Percentiles rank a stretch among this genome's conserved stretches.
phyloP scores from a whole-genome alignment of 2,888 invertebrate species.

The Fragum fragum region DNA sequence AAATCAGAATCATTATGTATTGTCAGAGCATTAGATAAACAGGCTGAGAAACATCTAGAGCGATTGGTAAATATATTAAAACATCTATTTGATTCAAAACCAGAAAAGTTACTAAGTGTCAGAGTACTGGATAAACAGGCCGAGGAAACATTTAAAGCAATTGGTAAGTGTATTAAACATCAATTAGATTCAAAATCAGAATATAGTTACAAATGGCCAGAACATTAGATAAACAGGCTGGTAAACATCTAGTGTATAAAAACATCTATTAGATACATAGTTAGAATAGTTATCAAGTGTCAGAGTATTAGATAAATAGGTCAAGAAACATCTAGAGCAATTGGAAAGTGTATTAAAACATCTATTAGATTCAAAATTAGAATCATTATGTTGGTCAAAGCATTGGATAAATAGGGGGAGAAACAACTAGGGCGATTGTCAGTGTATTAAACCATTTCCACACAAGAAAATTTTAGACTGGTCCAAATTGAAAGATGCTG shows the following conservation, averaged over 20 bases:
- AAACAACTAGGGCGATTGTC: constrained; percentile 30
- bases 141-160: constrained; percentile 27
- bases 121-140: constrained; percentile 33
- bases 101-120: constrained; percentile 28
- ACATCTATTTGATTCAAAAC: constrained; percentile 36
- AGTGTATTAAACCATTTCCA: too few relatives aligned
- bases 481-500: too few relatives aligned
- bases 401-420: constrained; percentile 39
- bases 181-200: constrained; percentile 38
- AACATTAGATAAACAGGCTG: constrained; percentile 30
- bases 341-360: constrained; percentile 28
- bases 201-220: constrained; percentile 23
- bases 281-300: constrained; percentile 30
- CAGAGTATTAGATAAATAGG: constrained; percentile 30
- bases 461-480: too few relatives aligned
- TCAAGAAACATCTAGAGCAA: constrained; percentile 30
- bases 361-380: constrained; percentile 35
- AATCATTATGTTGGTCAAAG: constrained; percentile 19
- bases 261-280: constrained; percentile 35
- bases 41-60: constrained; percentile 36
- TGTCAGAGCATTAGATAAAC: constrained; percentile 21
- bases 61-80: constrained; percentile 29
- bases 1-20: constrained; percentile 40
- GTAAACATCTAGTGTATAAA: too few relatives aligned
- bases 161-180: constrained; percentile 29